Conservation (phyloP, 2,888 invertebrate species). For the Doris montereyensis region DNA sequence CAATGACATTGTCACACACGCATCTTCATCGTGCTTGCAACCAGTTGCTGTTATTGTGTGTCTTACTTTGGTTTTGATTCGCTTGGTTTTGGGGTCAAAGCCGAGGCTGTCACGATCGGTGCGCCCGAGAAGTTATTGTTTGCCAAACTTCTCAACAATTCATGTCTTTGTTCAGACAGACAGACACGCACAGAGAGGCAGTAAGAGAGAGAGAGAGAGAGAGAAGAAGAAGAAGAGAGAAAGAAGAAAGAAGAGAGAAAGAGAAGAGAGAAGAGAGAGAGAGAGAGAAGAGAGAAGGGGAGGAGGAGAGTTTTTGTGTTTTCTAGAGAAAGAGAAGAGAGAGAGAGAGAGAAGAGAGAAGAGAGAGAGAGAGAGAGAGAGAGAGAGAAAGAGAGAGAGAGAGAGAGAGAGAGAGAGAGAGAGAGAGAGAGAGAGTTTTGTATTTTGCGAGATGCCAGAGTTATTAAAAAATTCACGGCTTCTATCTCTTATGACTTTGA, state of each 20-base stretch:
- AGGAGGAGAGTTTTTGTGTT: not conserved
- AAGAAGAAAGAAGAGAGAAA: not conserved
- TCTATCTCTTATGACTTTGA: too few species aligned
- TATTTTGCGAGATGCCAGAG: not conserved
- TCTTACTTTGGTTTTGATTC: too few species aligned
- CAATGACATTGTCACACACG: too few species aligned
- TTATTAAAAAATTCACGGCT: not conserved
- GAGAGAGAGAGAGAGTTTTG: not conserved
- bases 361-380: conserved; percentile 13
- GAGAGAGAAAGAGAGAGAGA: conserved; percentile 30
- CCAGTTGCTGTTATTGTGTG: too few species aligned
- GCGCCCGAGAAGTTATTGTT: too few species aligned
- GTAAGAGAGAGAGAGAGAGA: not conserved
- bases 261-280: not conserved
- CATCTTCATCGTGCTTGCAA: too few species aligned
- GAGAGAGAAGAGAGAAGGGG: not conserved
- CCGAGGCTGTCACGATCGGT: too few species aligned
- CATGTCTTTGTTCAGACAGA: too few species aligned
- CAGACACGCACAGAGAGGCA: not conserved
- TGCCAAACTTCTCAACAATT: too few species aligned
- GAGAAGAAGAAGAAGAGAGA: not conserved
- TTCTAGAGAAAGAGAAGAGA: not conserved
- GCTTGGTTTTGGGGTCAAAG: too few species aligned
- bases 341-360: not conserved
- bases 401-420: conserved; percentile 13